Conservation (phyloP, 1,140 invertebrate genomes). For the Drosophila kikkawai region DNA sequence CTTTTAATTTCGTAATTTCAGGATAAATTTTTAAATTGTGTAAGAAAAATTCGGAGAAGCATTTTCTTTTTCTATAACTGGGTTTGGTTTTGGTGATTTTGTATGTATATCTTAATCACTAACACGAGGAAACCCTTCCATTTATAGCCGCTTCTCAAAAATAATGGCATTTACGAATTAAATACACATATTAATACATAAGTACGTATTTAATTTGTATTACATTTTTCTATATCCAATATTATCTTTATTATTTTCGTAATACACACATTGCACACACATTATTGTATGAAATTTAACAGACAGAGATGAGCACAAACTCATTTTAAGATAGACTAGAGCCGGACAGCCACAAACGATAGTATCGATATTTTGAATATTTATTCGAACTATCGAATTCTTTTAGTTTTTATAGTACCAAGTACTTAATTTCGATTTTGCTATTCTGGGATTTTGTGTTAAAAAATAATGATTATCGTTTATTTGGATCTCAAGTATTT, state of each 20-base stretch:
- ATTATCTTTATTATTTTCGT: slow-evolving; percentile 4
- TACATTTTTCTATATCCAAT: not conserved
- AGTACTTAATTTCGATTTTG: too few species aligned
- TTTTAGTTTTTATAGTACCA: too few species aligned
- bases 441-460: too few species aligned
- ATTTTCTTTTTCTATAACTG: slow-evolving; percentile 14
- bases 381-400: too few species aligned
- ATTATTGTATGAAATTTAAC: slow-evolving; percentile 22
- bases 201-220: slow-evolving; percentile 5
- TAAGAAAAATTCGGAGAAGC: not conserved
- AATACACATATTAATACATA: not conserved
- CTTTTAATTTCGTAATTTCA: too few species aligned
- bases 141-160: not conserved
- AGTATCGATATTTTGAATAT: not conserved
- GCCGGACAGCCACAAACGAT: not conserved
- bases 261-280: slow-evolving; percentile 20
- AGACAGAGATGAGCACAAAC: slow-evolving; percentile 7
- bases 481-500: too few species aligned
- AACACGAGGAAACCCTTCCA: not conserved
- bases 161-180: not conserved
- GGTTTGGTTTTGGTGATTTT: slow-evolving; percentile 20
- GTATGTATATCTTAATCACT: slow-evolving; percentile 39
- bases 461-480: too few species aligned
- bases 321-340: not conserved
- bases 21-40: not conserved